These are phyloP conservation scores for Cyprinus carpio DNA, from an alignment of 2,113 vertebrate species.

Conservation along the genomic window DNA sequence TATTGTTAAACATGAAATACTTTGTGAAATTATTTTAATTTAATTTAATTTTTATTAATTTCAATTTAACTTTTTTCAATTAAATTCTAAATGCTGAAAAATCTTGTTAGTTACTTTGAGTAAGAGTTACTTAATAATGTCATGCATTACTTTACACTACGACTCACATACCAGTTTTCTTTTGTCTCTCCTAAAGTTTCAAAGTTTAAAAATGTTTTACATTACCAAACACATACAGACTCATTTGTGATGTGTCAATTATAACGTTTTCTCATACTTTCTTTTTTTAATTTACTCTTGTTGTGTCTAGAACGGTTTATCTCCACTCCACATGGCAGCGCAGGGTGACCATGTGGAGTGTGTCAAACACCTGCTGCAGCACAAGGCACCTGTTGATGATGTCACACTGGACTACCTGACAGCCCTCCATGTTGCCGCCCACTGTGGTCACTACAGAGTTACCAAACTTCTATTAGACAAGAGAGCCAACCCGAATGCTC, in stretches of 20 bases:
- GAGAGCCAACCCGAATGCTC: constrained; percentile 95
- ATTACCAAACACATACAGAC: neutral
- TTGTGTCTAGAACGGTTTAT: constrained; percentile 88
- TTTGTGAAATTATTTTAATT: too few species aligned
- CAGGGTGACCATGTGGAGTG: constrained; percentile 97
- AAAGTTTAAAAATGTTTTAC: neutral
- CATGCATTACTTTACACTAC: neutral
- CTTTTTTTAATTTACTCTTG: neutral
- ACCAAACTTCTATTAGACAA: constrained; percentile 98
- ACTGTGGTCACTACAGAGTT: constrained; percentile 95
- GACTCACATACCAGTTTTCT: neutral
- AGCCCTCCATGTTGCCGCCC: constrained; percentile 91
- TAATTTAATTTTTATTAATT: neutral
- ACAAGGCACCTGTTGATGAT: constrained; percentile 94
- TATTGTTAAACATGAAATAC: too few species aligned
- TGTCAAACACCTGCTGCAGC: constrained; percentile 93
- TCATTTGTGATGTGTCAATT: neutral
- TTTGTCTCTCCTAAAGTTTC: neutral
- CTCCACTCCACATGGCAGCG: constrained; percentile 96
- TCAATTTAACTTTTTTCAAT: neutral
- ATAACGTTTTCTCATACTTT: neutral
- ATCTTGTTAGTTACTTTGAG: neutral
- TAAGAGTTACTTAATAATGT: neutral
- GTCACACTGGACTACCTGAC: constrained; percentile 97
- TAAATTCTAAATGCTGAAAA: neutral